Base-by-base conservation (phyloP, 2,888 invertebrate species). In the Leucophenga montana region DNA sequence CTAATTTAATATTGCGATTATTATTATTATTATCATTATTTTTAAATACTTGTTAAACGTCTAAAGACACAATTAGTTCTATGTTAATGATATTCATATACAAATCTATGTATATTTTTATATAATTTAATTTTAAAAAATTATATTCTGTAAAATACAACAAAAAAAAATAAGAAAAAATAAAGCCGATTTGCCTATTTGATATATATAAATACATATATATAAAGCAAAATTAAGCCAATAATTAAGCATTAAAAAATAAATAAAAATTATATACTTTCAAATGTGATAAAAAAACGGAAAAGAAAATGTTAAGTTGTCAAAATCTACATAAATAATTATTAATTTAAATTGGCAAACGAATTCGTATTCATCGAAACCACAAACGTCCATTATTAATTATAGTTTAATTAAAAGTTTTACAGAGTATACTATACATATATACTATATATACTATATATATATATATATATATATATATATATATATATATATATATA, bases 271-370 rank as follows among this genome's bases (percentile, higher is more conserved):
- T 66, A 67, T 46, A 75, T 75, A 79, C 75, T 80, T 77, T 80
- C 73, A 75, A 83, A 78, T 81, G 81, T 83, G 81, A 81, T 83
- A 81, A 81, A 83, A 72, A 74, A 82, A 74, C 48, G 66, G 78
- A 78, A 78, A 5, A 33, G 8, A 33, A 33, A 39, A 16, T 22
- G 64, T 70, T 62, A 57, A 53, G 70, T 11, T 66, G 71, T 72
- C 73, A 72, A 39, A 54, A 68, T 68, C 54, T 69, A 27, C 8
- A 39, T 11, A 39, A 39, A 39, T 39, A 39, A 39, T 39, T 39
- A 39, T 5, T 39, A 8, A 11, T 11, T 39, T 39, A 39, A 50
- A 50, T 16, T 50, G 50, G 18, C 16, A 50, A 50, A 50, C 50
- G 6, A 50, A 18, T 11, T 39, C 39, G 39, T 39, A 39, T 39